Conservation (phyloP, 2,797 vertebrate genomes). For the Microchirus variegatus region DNA sequence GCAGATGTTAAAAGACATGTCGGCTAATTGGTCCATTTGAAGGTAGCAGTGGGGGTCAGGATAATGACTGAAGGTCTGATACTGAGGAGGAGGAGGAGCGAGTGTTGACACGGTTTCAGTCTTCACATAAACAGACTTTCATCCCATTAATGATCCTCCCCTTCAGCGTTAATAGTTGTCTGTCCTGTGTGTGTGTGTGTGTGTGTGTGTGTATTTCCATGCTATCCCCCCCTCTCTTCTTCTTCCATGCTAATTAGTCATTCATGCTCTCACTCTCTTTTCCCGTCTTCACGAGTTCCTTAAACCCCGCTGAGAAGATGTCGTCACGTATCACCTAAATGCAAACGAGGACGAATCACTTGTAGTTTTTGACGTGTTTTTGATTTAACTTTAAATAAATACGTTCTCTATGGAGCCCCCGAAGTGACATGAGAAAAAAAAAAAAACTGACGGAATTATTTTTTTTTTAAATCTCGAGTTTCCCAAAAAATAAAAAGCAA, state of each 20-base stretch:
- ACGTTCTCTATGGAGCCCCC: no score
- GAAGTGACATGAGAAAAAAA: no score
- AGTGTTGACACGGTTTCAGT: constrained; percentile 31
- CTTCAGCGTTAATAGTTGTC: constrained; percentile 37
- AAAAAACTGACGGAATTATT: no score
- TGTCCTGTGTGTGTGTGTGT: constrained; percentile 23
- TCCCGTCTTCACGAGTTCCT: constrained; percentile 41
- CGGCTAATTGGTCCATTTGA: constrained; percentile 28
- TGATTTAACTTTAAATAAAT: no score
- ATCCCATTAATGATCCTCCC: constrained; percentile 37
- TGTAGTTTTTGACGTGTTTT: constrained; percentile 17
- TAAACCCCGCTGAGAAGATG: constrained; percentile 64
- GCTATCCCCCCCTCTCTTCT: constrained; percentile 55
- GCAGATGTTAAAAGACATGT: constrained; percentile 19
- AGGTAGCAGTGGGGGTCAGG: constrained; percentile 23
- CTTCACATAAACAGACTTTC: constrained; percentile 32
- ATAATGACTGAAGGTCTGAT: constrained; percentile 31
- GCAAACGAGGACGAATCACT: constrained; percentile 39
- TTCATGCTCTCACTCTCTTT: constrained; percentile 45
- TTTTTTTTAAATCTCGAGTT: no score
- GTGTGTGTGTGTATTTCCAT: constrained; percentile 42
- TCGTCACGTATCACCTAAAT: constrained; percentile 51
- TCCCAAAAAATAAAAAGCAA: no score
- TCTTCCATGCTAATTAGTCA: constrained; percentile 66
- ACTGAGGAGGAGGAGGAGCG: constrained; percentile 9